Conservation (phyloP, 2,888 invertebrate species). For the Cancer borealis region DNA sequence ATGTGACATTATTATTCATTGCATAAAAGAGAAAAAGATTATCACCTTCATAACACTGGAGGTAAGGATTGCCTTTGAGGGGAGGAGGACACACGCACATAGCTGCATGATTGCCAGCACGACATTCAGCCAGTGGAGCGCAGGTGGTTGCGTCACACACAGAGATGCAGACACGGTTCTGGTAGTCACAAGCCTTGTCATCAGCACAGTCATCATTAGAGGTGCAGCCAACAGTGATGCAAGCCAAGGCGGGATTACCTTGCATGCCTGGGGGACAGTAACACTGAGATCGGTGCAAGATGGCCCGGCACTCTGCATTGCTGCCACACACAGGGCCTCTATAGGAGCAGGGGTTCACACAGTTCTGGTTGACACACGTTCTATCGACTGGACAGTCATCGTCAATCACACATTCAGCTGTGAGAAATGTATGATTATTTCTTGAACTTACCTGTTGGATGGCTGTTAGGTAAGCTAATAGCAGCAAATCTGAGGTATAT, state of each 20-base stretch:
- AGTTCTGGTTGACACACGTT: conserved; percentile 82
- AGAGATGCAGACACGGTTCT: conserved; percentile 75
- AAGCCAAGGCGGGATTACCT: conserved; percentile 90
- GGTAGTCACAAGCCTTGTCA: conserved; percentile 86
- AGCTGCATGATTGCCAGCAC: conserved; percentile 89
- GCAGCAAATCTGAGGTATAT: conserved; percentile 66
- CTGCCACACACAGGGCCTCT: conserved; percentile 74
- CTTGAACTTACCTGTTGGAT: conserved; percentile 68
- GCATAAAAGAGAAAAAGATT: not conserved
- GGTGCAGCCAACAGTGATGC: conserved; percentile 86
- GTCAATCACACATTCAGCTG: conserved; percentile 80
- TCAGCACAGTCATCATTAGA: conserved; percentile 87
- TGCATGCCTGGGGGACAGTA: conserved; percentile 88
- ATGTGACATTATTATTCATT: not conserved
- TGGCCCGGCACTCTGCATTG: conserved; percentile 78
- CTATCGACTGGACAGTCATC: conserved; percentile 78
- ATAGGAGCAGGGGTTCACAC: conserved; percentile 84
- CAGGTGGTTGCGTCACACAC: conserved; percentile 76
- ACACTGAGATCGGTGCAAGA: conserved; percentile 78
- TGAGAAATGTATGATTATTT: conserved; percentile 79
- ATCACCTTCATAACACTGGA: conserved; percentile 75
- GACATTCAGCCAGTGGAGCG: conserved; percentile 90
- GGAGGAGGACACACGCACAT: conserved; percentile 90
- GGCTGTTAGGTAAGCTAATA: conserved; percentile 64
- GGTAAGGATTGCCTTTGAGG: conserved; percentile 83